Percentiles rank a stretch among this genome's conserved stretches.
Conservation (phyloP, 2,888 invertebrate species). For the Gymnocheta viridis region DNA sequence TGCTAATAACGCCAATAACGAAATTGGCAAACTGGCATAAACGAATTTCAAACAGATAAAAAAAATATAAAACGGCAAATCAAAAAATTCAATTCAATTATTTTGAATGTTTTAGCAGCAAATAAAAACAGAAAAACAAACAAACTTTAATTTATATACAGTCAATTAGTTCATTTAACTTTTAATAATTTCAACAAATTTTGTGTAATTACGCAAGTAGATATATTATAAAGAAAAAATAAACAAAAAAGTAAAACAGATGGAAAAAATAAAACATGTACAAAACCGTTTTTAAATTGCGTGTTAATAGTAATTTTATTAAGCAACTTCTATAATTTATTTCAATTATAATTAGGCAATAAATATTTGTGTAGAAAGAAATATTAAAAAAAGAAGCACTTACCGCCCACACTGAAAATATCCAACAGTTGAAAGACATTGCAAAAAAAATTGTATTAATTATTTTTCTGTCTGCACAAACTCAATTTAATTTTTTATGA, state of each 20-base stretch:
- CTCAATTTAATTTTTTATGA: background rate
- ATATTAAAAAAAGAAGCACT: constrained; percentile 52
- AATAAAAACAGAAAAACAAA: background rate
- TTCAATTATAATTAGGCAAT: constrained; percentile 61
- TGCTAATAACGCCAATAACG: constrained; percentile 43
- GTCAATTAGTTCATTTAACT: constrained; percentile 65
- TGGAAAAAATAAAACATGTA: background rate
- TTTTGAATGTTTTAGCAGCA: background rate
- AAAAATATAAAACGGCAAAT: background rate
- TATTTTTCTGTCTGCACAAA: background rate
- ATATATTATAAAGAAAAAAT: background rate
- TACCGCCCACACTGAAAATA: constrained; percentile 66
- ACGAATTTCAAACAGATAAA: constrained; percentile 6
- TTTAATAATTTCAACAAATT: constrained; percentile 54
- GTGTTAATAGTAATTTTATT: constrained; percentile 50
- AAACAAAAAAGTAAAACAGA: constrained; percentile 27
- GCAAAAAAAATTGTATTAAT: background rate
- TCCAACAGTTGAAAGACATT: constrained; percentile 63
- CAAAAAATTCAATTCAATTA: background rate
- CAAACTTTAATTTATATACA: constrained; percentile 14
- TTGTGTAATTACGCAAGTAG: constrained; percentile 44
- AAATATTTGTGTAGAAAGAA: constrained; percentile 44
- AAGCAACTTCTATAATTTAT: constrained; percentile 23
- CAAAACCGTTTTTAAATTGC: constrained; percentile 49
- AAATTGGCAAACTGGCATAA: constrained; percentile 34